phyloP scores from a whole-genome alignment of 2,797 vertebrate genomes.

The Phoxinus dragarum region DNA sequence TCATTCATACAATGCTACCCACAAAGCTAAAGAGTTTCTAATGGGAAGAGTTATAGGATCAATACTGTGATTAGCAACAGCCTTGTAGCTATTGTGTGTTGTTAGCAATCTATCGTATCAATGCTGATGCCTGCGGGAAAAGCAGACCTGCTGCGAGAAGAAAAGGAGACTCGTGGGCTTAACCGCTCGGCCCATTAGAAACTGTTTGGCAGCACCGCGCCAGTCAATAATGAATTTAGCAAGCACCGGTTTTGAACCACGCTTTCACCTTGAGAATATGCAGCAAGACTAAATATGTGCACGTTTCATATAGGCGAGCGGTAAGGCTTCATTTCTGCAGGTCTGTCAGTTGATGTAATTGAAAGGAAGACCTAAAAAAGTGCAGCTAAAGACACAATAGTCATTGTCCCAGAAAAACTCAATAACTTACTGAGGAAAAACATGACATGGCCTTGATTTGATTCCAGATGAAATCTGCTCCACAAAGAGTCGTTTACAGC shows the following conservation, averaged over 20 bases:
- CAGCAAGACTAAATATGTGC: constrained; percentile 2
- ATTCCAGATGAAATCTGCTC: constrained; percentile 18
- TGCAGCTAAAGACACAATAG: background rate
- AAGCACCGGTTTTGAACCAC: background rate
- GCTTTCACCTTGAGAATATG: constrained; percentile 25
- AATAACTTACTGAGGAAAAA: constrained; percentile 10
- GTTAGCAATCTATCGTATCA: constrained; percentile 77
- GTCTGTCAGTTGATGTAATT: background rate
- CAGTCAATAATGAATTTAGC: constrained; percentile 45
- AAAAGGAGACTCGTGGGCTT: constrained; percentile 53
- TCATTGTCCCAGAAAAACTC: background rate
- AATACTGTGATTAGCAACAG: constrained; percentile 83
- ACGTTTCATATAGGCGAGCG: background rate
- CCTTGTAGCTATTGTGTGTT: constrained; percentile 80
- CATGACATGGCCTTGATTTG: background rate
- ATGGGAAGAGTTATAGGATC: constrained; percentile 80
- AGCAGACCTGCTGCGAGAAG: constrained; percentile 45
- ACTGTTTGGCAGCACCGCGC: constrained; percentile 7
- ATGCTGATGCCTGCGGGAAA: constrained; percentile 67
- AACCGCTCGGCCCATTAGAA: constrained; percentile 34
- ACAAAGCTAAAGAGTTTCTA: constrained; percentile 79
- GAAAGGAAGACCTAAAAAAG: background rate
- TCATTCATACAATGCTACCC: constrained; percentile 77
- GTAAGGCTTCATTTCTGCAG: background rate
- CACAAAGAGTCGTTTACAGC: constrained; percentile 9